Evolutionary conservation across 1,140 invertebrate species (phyloP).

Genomic region (Hylaeus volcanicus): DNA sequence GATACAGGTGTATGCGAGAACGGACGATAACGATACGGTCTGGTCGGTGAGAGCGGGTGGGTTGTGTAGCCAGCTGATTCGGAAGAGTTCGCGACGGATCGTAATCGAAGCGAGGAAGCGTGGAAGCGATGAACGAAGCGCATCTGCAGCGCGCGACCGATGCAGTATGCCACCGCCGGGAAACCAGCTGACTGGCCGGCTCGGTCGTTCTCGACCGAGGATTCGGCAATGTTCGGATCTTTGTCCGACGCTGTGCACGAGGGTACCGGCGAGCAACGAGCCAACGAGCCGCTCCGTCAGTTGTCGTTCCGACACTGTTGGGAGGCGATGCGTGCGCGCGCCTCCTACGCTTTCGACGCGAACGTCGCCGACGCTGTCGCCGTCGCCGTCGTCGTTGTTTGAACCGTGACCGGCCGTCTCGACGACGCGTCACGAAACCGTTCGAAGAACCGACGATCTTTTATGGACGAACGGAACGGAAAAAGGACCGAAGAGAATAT

Average conservation of each 20-base stretch:
- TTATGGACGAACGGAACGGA: background rate
- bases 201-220: conserved; percentile 42
- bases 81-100: conserved; percentile 60
- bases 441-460: background rate
- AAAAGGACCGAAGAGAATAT: conserved; percentile 14
- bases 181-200: conserved; percentile 70
- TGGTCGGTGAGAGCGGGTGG: conserved; percentile 3
- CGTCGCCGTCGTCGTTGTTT: background rate
- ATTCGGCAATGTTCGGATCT: conserved; percentile 58
- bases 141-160: conserved; percentile 48
- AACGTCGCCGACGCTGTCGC: background rate
- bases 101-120: conserved; percentile 50
- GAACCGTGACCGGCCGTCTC: background rate
- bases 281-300: conserved; percentile 60
- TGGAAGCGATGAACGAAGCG: conserved; percentile 23
- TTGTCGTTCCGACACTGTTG: conserved; percentile 70
- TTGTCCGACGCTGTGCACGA: conserved; percentile 67
- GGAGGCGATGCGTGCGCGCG: conserved; percentile 49
- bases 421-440: background rate
- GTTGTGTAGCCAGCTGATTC: conserved; percentile 59
- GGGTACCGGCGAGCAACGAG: conserved; percentile 68
- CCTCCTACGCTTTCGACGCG: background rate
- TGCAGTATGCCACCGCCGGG: conserved; percentile 59
- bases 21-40: background rate
- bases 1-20: background rate